Base-by-base conservation (phyloP, 2,797 vertebrate species). In the Carapus acus region DNA sequence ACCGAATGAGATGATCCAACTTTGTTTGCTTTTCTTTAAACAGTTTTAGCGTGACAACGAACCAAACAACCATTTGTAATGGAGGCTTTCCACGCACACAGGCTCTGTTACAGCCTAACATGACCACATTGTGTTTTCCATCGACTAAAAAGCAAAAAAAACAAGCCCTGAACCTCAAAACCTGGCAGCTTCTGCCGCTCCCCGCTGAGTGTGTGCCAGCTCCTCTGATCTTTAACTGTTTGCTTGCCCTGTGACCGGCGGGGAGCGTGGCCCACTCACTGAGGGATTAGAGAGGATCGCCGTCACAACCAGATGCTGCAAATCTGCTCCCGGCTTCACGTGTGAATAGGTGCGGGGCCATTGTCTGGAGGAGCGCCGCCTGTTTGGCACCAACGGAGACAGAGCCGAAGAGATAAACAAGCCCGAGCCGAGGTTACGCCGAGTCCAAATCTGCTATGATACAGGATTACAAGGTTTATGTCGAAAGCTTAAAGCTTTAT, bases 391-490 rank as follows among this genome's bases (percentile, higher is more conserved):
- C 56, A 65, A 49, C 61, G 66, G 59, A 79, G 63, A 69, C 51
- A 73, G 46, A 52, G 58, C 65, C 49, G 54, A 76, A 59, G 65
- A 77, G 80, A 78, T 75, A 81, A 75, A 81, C 74, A 77, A 63
- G 61, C 69, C 54, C 49, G 70, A 83, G 58, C 54, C 48, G 69
- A 73, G 77, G 76, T 65, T 80, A 67, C 41, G 65, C 55, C 61
- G 40, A 68, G 63, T 72, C 58, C 73, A 76, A 81, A 73, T 68
- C 79, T 73, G 56, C 72, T 75, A 59, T 78, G 74, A 83, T 80
- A 77, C 51, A 47, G 81, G 80, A 86, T 86, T 83, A 83, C 80
- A 83, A 73, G 78, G 74, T 79, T 83, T 82, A 81, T 77, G 76
- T 78, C 65, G 31, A 66, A n/a, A 43, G 66, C 73, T 80, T 76